Base-by-base conservation (phyloP, 2,113 vertebrate species). In the Myrmecophaga tridactyla region DNA sequence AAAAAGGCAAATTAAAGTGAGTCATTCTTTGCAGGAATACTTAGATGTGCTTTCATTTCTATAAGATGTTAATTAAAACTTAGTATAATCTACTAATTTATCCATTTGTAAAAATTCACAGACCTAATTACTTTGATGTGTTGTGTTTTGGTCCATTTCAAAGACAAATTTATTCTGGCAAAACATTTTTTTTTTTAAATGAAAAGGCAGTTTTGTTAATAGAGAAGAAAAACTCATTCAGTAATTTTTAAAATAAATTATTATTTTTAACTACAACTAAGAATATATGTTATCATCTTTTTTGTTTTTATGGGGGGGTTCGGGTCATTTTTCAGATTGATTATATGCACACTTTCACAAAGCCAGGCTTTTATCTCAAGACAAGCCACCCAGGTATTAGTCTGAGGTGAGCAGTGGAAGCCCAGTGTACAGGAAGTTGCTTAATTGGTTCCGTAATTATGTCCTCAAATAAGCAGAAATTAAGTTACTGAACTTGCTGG, bases 161-260 rank as follows among this genome's bases (percentile, higher is more conserved):
- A 21, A 85, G 31, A 80, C 65, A 90, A 78, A 87, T 86, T 85
- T 96, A 21, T 51, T 85, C 89, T 94, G 69, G 25, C 80, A 53
- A 88, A 92, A 65, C 12, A 72, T 63, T 15, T 75, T 86, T 20
- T 84, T 21, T 58, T 91, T 93, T 83, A 89, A 60, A 76, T 67
- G 23, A 85, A 72, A 78, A 94, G 11, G 23, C 62, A 95, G 1
- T 82, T 96, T 94, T 46, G 18, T 87, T 96, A 87, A 70, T 46
- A 25, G 70, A 82, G 65, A 94, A 84, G 29, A 39, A 67, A 84
- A 63, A 0, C 15, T 81, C 18, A 25, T 77, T 97, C 41, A 15
- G 18, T 90, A 76, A 51, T 94, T 65, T 75, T 31, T 80, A 46
- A 58, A 58, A 51, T 23, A 58, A 21, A 58, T 46, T 25, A 41